These are phyloP conservation scores for Numenius arquata DNA, from an alignment of 2,113 vertebrate genomes.

Conservation along the genomic window DNA sequence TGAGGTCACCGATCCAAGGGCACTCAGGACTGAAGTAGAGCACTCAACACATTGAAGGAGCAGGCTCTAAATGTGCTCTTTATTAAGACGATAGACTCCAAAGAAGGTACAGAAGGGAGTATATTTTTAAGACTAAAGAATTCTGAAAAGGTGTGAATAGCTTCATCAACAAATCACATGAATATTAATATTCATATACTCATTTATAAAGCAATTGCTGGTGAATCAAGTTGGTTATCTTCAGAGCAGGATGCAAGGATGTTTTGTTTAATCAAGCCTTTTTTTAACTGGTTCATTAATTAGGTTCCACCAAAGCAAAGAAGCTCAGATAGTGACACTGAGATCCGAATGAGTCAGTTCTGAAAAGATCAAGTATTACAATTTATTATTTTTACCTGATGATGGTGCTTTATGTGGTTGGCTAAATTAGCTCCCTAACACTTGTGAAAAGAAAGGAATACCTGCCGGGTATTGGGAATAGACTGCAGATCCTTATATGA, in stretches of 20 bases:
- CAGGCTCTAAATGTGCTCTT: background rate
- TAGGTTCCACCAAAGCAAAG: background rate
- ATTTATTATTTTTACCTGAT: background rate
- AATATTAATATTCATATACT: constrained; percentile 37
- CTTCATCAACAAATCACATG: constrained; percentile 26
- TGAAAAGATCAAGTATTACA: background rate
- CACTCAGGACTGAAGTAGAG: background rate
- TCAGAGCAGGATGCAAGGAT: background rate
- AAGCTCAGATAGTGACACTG: background rate
- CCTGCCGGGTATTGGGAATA: background rate
- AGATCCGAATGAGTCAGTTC: background rate
- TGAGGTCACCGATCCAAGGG: background rate
- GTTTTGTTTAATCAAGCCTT: background rate
- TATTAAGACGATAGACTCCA: background rate
- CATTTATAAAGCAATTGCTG: background rate
- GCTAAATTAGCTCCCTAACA: background rate
- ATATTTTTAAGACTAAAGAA: background rate
- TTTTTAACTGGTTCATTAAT: constrained; percentile 24
- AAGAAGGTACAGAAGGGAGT: background rate
- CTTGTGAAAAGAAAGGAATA: background rate
- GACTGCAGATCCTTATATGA: background rate
- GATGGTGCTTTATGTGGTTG: background rate
- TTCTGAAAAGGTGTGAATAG: constrained; percentile 25
- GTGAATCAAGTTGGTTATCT: background rate
- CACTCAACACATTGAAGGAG: background rate